Evolutionary conservation across 2,113 vertebrate species (phyloP), one percentile per base, ranked within the genome.

Genomic region (Daboia siamensis): DNA sequence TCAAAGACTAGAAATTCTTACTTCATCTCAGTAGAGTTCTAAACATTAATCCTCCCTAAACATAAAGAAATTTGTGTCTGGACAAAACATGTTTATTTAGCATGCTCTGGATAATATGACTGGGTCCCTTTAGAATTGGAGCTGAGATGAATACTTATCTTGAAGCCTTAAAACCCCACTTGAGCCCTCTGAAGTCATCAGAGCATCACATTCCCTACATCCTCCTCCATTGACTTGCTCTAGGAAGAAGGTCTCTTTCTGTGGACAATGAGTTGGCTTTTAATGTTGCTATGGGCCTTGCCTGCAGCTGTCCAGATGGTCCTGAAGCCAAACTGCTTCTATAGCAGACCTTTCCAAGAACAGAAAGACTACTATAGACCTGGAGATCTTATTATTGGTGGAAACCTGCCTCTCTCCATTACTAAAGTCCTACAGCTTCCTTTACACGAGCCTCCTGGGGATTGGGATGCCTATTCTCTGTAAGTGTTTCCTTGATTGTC

Each of bases 391-490:
- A 44, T 44, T 15, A 23, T 89, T 12, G 56, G 88, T 26, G 88
- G 56, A 5, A 89, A 89, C 24, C 5, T 89, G 0, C 55, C 88
- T 26, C 55, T 89, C 56, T 26, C 29, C 5, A 1, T 89, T 3
- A 24, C 2, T 12, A 5, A 7, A 9, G 55, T 59, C 11, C 10
- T 20, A 4, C 8, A 4, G 1, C 1, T 10, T 0, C 26, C 56
- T 12, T 87, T 87, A 24, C 4, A 3, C 0, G 39, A 46, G 39
- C 23, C 55, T 39, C 55, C 88, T 39, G 3, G 44, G 2, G 13
- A 8, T 0, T 59, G 55, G 55, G 56, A 46, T 39, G 20, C 0
- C 6, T 1, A 21, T 80, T 20, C 33, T 39, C 33, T 80, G 69
- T 80, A 80, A 80, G 69, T 24, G 56, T 57, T 21, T 59, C n/a